A percentile compares a stretch with the other conserved stretches of the same genome.
Evolutionary conservation across 2,113 vertebrate species (phyloP).

Genomic region (Lasiurus cinereus): DNA sequence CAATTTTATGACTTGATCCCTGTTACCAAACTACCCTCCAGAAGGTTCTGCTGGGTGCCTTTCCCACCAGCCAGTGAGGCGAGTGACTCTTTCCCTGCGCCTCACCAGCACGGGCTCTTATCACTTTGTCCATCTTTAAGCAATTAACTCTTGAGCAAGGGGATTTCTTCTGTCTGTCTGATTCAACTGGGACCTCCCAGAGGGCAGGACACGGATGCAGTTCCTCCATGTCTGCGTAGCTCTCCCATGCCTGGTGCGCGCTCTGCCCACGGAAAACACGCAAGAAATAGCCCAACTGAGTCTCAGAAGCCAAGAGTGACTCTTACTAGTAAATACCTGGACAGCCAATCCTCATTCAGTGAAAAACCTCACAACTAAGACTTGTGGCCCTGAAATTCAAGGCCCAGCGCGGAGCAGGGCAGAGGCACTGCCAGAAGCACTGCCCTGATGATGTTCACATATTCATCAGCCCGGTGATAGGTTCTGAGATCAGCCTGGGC

Average conservation of each 20-base stretch:
- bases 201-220: not conserved
- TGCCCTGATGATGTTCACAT: not conserved
- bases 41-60: not conserved
- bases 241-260: not conserved
- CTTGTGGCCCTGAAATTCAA: not conserved
- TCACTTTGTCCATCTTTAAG: constrained; percentile 48
- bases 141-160: constrained; percentile 66
- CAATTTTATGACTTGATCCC: not conserved
- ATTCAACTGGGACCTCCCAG: constrained; percentile 50
- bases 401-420: not conserved
- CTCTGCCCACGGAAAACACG: not conserved
- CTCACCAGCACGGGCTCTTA: not conserved
- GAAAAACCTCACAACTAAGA: not conserved
- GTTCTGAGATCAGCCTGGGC: constrained; percentile 60
- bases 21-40: not conserved
- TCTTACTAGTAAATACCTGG: not conserved
- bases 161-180: constrained; percentile 42
- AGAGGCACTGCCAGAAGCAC: not conserved
- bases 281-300: not conserved
- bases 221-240: not conserved
- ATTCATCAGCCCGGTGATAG: not conserved
- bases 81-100: not conserved
- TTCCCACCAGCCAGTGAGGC: not conserved
- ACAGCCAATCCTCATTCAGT: not conserved
- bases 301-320: not conserved